A percentile compares a stretch with the other conserved stretches of the same genome.
These are phyloP conservation scores for Drosophila chauvacae DNA, from an alignment of 1,140 invertebrate species.

Conservation along the genomic window DNA sequence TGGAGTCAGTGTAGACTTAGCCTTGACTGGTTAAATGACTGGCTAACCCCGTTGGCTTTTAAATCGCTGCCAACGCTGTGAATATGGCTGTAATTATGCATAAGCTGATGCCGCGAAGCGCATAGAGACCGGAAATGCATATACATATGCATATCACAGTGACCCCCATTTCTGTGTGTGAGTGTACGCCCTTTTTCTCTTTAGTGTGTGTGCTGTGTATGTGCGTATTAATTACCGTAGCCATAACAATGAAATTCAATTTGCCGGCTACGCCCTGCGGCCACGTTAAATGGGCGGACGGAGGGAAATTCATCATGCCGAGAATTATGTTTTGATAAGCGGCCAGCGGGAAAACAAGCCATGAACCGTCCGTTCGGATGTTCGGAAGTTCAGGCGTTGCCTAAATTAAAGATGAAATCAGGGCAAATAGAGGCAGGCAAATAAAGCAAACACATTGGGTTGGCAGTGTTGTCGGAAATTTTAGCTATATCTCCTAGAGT, in stretches of 20 bases:
- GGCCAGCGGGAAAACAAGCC: slow-evolving; percentile 32
- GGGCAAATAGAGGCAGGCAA: slow-evolving; percentile 60
- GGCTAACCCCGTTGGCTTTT: slow-evolving; percentile 30
- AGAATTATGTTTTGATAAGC: slow-evolving; percentile 72
- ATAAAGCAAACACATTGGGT: slow-evolving; percentile 26
- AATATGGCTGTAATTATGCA: slow-evolving; percentile 53
- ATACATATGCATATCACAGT: slow-evolving; percentile 25
- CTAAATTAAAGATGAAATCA: slow-evolving; percentile 75
- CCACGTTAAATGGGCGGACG: slow-evolving; percentile 46
- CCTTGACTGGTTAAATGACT: slow-evolving; percentile 32
- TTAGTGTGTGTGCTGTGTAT: background rate
- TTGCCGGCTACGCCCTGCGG: slow-evolving; percentile 42
- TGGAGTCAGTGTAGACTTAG: background rate
- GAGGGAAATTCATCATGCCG: slow-evolving; percentile 52
- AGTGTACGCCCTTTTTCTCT: background rate
- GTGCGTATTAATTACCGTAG: slow-evolving; percentile 56
- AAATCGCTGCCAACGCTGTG: slow-evolving; percentile 17
- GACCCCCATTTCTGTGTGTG: slow-evolving; percentile 12
- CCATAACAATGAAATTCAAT: slow-evolving; percentile 67
- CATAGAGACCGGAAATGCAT: slow-evolving; percentile 51
- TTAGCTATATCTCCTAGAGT: background rate
- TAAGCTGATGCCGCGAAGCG: slow-evolving; percentile 33
- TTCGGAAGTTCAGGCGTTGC: slow-evolving; percentile 21
- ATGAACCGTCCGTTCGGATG: slow-evolving; percentile 8
- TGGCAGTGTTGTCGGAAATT: background rate